Base-by-base conservation (phyloP, 2,113 vertebrate species). In the Eurypyga helias region DNA sequence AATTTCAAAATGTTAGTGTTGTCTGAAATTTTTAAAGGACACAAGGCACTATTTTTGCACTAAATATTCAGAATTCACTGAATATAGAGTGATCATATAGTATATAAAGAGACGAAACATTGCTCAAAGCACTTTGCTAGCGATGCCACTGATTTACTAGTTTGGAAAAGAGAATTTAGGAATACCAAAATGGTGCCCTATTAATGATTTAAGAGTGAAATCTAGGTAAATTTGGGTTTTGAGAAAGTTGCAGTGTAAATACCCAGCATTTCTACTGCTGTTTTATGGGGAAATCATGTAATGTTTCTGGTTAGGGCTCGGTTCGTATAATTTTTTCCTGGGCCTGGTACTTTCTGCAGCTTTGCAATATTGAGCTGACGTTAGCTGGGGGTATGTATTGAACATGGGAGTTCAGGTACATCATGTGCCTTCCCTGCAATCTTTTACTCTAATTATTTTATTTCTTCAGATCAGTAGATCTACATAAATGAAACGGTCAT, bases 291-390 rank as follows among this genome's bases (percentile, higher is more conserved):
- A 81, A 55, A 73, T 9, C 62, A 36, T 84, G 20, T 29, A 11
- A 13, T 17, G 14, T 17, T 80, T 48, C 20, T 10, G 1, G 17
- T 62, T 66, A 23, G 24, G 45, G 11, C 17, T 55, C 33, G 9
- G 5, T 54, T 26, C 55, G 24, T 7, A 0, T 8, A 0, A 3
- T 26, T 70, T 23, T 46, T 66, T 48, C 2, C 31, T 43, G 7
- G 6, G 61, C 21, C 21, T 45, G 46, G 13, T 60, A 36, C 57
- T 34, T 77, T 48, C 64, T 49, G 38, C 54, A 61, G 8, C 11
- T 2, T 25, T 6, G 62, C 43, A 41, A 3, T 64, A 55, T 2
- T 16, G 55, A 57, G 48, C 49, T 60, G n/a, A 90, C 58, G 65
- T 62, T 51, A 76, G 10, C 29, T 16, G 60, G 10, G 43, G 7